Evolutionary conservation across 2,797 vertebrate genomes (phyloP).

Genomic region (Nasua narica): DNA sequence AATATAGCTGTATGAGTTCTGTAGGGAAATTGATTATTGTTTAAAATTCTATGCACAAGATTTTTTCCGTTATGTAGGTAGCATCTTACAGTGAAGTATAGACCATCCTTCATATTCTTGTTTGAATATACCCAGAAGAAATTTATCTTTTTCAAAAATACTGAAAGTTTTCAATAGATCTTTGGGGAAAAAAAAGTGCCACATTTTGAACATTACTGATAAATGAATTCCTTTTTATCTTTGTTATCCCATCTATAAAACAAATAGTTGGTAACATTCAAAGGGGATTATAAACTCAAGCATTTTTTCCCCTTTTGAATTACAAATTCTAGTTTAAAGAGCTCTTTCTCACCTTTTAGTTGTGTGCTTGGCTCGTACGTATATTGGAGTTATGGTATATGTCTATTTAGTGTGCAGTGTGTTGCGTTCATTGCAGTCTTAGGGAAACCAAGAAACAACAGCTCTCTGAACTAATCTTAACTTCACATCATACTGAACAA

Average conservation of each 20-base stretch:
- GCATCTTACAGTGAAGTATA: neutral
- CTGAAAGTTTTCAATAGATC: neutral
- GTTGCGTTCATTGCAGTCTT: neutral
- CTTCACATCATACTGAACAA: neutral
- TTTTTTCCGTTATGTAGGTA: constrained; percentile 2
- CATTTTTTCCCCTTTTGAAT: neutral
- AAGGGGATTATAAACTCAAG: constrained; percentile 29
- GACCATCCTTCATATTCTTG: neutral
- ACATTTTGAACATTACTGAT: neutral
- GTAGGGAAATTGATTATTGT: neutral
- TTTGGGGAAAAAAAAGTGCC: neutral
- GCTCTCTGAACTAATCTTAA: constrained; percentile 16
- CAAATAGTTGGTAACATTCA: constrained; percentile 16
- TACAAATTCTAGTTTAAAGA: constrained; percentile 52
- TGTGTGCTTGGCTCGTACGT: neutral
- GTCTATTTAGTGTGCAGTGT: neutral
- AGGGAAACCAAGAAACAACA: constrained; percentile 51
- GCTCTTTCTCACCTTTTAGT: constrained; percentile 34
- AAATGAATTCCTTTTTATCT: constrained; percentile 18
- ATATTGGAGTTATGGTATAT: neutral
- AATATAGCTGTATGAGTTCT: neutral
- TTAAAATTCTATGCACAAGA: neutral
- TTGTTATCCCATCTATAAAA: constrained; percentile 26
- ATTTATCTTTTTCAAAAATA: neutral
- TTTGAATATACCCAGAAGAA: neutral